Evolutionary conservation across 37 sponge, comb jelly and placozoan species (phyloP).

Genomic region (Spongilla lacustris): DNA sequence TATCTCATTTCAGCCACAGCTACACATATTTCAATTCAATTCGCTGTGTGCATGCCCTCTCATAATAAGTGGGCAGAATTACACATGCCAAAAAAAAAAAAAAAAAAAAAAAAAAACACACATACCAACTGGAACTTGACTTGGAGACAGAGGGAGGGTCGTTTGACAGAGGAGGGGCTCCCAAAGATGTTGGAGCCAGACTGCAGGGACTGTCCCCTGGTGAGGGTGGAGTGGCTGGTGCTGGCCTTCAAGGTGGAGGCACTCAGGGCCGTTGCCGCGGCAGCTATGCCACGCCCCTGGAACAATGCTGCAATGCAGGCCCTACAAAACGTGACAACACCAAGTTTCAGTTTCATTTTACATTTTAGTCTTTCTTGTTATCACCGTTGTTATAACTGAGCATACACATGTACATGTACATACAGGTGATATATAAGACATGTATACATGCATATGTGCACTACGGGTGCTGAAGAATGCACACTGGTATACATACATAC

Average conservation of each 20-base stretch:
- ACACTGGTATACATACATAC: background rate
- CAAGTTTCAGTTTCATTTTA: no score
- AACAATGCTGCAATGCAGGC: constrained; percentile 64
- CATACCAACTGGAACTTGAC: constrained; percentile 94
- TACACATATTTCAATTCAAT: no score
- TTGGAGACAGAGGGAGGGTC: constrained; percentile 88
- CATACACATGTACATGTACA: no score
- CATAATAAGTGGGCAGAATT: no score
- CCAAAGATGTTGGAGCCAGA: constrained; percentile 10
- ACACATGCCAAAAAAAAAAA: background rate
- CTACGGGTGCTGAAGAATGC: background rate
- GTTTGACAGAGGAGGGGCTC: constrained; percentile 75
- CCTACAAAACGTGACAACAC: constrained; percentile 32
- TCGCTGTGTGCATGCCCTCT: no score
- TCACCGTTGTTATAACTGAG: no score
- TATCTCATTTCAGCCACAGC: no score
- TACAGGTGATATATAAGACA: no score
- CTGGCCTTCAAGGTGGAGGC: constrained; percentile 70
- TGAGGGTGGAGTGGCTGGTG: constrained; percentile 33
- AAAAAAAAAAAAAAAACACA: background rate
- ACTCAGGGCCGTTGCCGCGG: constrained; percentile 57
- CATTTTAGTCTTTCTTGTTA: no score
- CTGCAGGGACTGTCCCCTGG: constrained; percentile 46
- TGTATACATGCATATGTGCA: background rate
- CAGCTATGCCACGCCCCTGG: constrained; percentile 85